A percentile compares a stretch with the other conserved stretches of the same genome.
Evolutionary conservation across 2,113 vertebrate species (phyloP).

Genomic region (Mustela nigripes): DNA sequence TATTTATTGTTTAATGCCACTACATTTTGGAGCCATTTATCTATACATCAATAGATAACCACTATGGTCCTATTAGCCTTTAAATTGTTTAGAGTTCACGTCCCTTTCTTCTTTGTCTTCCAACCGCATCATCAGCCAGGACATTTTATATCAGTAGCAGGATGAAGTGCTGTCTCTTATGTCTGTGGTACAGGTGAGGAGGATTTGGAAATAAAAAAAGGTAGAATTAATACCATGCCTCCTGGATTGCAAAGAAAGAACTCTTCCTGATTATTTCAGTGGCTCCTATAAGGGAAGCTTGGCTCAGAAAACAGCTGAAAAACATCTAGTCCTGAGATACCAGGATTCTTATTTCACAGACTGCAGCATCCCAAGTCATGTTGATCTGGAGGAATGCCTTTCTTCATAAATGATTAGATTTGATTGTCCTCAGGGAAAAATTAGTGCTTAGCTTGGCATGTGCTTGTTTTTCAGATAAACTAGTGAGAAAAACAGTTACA

Average conservation of each 20-base stretch:
- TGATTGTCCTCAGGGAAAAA: neutral
- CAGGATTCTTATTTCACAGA: neutral
- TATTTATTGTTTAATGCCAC: neutral
- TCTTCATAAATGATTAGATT: neutral
- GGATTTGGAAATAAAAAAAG: neutral
- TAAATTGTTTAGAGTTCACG: neutral
- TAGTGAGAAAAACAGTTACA: neutral
- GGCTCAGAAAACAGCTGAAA: neutral
- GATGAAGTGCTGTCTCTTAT: neutral
- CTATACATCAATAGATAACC: neutral
- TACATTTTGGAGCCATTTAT: neutral
- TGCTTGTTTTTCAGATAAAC: neutral
- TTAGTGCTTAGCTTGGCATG: neutral
- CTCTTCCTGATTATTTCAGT: neutral
- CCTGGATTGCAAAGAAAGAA: neutral
- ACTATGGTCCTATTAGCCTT: neutral
- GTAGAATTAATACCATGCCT: neutral
- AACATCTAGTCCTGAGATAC: neutral
- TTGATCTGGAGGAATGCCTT: neutral
- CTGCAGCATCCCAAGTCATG: neutral
- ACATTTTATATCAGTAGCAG: neutral
- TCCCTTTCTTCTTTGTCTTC: slow-evolving; percentile 24
- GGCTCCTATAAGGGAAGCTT: neutral
- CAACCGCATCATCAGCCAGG: neutral
- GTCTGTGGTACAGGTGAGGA: neutral